A percentile compares a stretch with the other conserved stretches of the same genome.
Evolutionary conservation across 2,113 vertebrate genomes (phyloP).

Genomic region (Hyla sarda): DNA sequence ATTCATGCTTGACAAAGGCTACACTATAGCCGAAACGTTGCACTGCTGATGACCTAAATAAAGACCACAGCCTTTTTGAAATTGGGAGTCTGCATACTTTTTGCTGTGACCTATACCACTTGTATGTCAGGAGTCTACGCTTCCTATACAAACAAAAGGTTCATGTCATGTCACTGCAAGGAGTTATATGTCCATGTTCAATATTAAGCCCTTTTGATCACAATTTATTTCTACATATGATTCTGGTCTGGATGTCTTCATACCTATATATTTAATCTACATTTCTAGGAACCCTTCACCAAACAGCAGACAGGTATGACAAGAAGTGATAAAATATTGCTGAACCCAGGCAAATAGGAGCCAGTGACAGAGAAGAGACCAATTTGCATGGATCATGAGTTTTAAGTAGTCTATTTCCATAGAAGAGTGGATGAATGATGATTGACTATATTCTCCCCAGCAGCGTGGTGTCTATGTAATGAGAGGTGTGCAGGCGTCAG

Average conservation of each 20-base stretch:
- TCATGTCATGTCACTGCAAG: neutral
- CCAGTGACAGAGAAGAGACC: constrained; percentile 25
- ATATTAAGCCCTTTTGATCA: neutral
- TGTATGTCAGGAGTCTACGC: neutral
- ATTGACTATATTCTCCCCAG: constrained; percentile 47
- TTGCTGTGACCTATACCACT: no score
- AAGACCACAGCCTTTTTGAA: no score
- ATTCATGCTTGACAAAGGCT: no score
- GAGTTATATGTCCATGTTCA: neutral
- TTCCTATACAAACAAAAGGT: neutral
- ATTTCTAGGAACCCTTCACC: neutral
- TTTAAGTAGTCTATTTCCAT: constrained; percentile 48
- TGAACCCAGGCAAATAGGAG: constrained; percentile 6
- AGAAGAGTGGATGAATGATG: constrained; percentile 44
- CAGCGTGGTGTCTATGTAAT: constrained; percentile 38
- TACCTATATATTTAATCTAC: neutral
- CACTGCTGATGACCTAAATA: no score
- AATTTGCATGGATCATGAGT: constrained; percentile 53
- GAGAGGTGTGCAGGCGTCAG: constrained; percentile 28
- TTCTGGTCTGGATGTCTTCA: neutral
- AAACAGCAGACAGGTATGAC: neutral
- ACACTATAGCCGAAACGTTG: no score
- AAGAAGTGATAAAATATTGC: constrained; percentile 35
- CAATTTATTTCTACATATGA: neutral
- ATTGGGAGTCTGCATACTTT: no score